A percentile compares a stretch with the other conserved stretches of the same genome.
phyloP scores from a whole-genome alignment of 2,888 invertebrate genomes.

The Philereme transversata region DNA sequence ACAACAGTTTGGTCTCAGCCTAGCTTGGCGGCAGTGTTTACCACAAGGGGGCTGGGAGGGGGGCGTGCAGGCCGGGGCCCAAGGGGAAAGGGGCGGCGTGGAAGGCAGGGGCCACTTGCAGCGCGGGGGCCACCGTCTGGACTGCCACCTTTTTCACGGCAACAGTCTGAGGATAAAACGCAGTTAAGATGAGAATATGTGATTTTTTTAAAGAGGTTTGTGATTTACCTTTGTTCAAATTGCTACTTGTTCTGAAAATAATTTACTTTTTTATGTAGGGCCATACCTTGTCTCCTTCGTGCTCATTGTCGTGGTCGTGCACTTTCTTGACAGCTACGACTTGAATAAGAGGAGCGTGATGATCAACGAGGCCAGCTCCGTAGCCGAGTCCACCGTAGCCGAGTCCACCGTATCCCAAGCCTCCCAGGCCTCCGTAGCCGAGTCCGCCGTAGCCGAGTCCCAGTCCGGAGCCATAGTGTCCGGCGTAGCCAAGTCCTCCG shows the following conservation, averaged over 20 bases:
- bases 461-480: slow-evolving; percentile 25
- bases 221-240: too few relatives aligned
- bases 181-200: not conserved
- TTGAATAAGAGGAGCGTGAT: slow-evolving; percentile 34
- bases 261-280: not conserved
- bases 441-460: slow-evolving; percentile 24
- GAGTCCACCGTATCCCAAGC: slow-evolving; percentile 23
- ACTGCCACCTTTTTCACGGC: slow-evolving; percentile 47
- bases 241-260: not conserved
- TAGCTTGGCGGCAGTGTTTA: not conserved
- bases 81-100: not conserved
- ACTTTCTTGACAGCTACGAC: slow-evolving; percentile 49
- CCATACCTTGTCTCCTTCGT: slow-evolving; percentile 57
- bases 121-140: slow-evolving; percentile 12
- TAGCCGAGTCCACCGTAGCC: slow-evolving; percentile 34
- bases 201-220: not conserved
- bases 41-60: slow-evolving; percentile 9
- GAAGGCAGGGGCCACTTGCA: slow-evolving; percentile 2
- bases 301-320: too few relatives aligned
- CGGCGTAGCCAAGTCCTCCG: slow-evolving; percentile 21
- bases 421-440: slow-evolving; percentile 21
- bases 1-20: slow-evolving; percentile 1
- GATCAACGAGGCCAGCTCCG: slow-evolving; percentile 33
- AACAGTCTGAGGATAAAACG: slow-evolving; percentile 7
- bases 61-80: slow-evolving; percentile 8